A percentile compares a stretch with the other conserved stretches of the same genome.
phyloP scores from a whole-genome alignment of 2,113 vertebrate genomes.

The Scartelaos histophorus region DNA sequence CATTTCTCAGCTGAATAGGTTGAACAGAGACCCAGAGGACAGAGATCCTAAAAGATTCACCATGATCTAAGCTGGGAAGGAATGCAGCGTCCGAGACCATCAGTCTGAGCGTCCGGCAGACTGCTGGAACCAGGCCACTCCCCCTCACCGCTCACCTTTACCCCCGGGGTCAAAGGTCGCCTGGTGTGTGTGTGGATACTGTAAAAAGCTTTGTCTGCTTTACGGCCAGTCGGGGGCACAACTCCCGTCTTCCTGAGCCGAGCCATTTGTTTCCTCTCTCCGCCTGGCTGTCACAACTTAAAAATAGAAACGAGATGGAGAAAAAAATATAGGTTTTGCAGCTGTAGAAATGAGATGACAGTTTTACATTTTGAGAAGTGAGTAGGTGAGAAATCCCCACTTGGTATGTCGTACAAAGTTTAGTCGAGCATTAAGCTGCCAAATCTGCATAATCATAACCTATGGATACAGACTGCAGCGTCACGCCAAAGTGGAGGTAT shows the following conservation, averaged over 20 bases:
- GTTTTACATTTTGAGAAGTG: constrained; percentile 1
- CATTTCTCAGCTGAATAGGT: constrained; percentile 23
- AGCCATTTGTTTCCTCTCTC: constrained; percentile 34
- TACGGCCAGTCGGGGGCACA: constrained; percentile 30
- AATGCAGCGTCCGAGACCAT: constrained; percentile 65
- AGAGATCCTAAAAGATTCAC: constrained; percentile 29
- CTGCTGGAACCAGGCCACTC: constrained; percentile 67
- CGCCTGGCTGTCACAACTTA: constrained; percentile 17
- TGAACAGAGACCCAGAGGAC: constrained; percentile 12
- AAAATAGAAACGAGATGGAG: constrained; percentile 3
- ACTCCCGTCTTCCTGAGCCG: constrained; percentile 28
- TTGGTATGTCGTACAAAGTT: background rate
- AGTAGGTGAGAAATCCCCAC: constrained; percentile 4
- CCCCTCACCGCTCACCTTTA: constrained; percentile 69
- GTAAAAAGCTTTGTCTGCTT: constrained; percentile 73
- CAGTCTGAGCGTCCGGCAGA: constrained; percentile 64
- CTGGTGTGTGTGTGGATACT: constrained; percentile 64
- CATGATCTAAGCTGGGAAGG: constrained; percentile 74
- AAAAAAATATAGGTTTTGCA: background rate
- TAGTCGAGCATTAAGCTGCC: background rate
- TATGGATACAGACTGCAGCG: background rate
- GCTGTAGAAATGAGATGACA: constrained; percentile 1
- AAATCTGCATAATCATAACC: constrained; percentile 12
- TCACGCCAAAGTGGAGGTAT: background rate
- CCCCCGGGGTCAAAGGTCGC: constrained; percentile 53